phyloP scores from a whole-genome alignment of 2,888 invertebrate species.

The Elysia crispata region DNA sequence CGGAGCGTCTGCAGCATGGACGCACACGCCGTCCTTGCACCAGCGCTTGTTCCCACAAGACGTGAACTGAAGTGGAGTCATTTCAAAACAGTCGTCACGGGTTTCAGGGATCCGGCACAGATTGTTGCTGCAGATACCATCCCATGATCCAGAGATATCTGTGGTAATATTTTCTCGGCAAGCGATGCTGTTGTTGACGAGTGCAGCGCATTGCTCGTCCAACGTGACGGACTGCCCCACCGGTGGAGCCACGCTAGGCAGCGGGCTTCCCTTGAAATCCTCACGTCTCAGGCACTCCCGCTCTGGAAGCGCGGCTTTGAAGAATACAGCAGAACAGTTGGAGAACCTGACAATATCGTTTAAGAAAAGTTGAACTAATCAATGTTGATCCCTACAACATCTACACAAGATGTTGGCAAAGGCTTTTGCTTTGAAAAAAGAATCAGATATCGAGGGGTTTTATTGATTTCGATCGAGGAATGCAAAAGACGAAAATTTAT shows the following conservation, averaged over 20 bases:
- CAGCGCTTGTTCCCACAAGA: conserved; percentile 17
- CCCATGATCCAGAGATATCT: not conserved
- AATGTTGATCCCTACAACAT: too few species aligned
- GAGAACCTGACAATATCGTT: not conserved
- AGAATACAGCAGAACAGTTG: not conserved
- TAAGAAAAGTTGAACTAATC: too few species aligned
- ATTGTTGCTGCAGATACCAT: not conserved
- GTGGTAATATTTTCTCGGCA: not conserved
- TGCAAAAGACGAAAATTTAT: too few species aligned
- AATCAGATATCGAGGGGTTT: too few species aligned
- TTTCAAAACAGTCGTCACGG: not conserved
- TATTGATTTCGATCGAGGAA: too few species aligned
- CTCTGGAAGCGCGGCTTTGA: not conserved
- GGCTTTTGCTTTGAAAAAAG: too few species aligned
- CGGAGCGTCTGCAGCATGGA: not conserved
- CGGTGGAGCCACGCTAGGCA: not conserved
- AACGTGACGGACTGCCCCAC: not conserved
- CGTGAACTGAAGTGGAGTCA: not conserved
- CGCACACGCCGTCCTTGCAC: not conserved
- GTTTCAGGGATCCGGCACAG: not conserved
- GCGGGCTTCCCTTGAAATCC: not conserved
- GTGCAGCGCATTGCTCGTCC: not conserved
- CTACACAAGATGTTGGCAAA: too few species aligned
- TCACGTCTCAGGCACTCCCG: not conserved
- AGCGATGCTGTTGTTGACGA: too few species aligned